phyloP scores from a whole-genome alignment of 2,888 invertebrate species.

The Scaeva pyrastri region DNA sequence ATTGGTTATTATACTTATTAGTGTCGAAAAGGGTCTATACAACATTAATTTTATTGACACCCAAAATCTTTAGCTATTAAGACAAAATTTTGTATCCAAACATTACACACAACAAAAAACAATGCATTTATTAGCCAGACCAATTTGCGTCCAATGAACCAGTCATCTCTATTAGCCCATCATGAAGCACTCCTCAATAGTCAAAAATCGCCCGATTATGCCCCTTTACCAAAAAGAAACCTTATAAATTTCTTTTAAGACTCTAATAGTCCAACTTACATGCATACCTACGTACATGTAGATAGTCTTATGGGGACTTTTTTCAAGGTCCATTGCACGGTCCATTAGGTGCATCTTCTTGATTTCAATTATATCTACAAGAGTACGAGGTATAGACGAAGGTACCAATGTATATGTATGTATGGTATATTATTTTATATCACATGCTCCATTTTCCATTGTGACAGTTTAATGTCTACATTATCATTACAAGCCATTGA shows the following conservation, averaged over 20 bases:
- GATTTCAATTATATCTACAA: slow-evolving; percentile 34
- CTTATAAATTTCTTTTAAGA: slow-evolving; percentile 11
- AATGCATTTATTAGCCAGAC: slow-evolving; percentile 7
- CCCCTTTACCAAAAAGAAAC: too few species aligned
- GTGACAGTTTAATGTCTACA: slow-evolving; percentile 64
- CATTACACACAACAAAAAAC: neutral
- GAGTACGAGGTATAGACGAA: too few species aligned
- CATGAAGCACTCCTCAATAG: slow-evolving; percentile 18
- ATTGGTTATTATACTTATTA: neutral
- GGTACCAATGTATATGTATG: too few species aligned
- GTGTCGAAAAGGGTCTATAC: neutral
- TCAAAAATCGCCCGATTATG: slow-evolving; percentile 13
- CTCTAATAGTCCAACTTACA: neutral
- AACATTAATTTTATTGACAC: slow-evolving; percentile 2
- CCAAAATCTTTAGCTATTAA: neutral
- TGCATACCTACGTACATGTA: neutral
- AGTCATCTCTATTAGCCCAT: slow-evolving; percentile 5
- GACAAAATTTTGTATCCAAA: neutral
- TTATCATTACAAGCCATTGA: slow-evolving; percentile 67
- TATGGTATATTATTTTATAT: slow-evolving; percentile 2
- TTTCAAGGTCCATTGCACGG: slow-evolving; percentile 46
- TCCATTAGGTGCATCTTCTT: slow-evolving; percentile 43
- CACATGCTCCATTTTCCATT: slow-evolving; percentile 38
- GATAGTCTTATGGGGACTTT: too few species aligned
- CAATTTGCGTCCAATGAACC: slow-evolving; percentile 24